phyloP scores from a whole-genome alignment of 2,888 invertebrate species.

The Dasysyrphus tricinctus region DNA sequence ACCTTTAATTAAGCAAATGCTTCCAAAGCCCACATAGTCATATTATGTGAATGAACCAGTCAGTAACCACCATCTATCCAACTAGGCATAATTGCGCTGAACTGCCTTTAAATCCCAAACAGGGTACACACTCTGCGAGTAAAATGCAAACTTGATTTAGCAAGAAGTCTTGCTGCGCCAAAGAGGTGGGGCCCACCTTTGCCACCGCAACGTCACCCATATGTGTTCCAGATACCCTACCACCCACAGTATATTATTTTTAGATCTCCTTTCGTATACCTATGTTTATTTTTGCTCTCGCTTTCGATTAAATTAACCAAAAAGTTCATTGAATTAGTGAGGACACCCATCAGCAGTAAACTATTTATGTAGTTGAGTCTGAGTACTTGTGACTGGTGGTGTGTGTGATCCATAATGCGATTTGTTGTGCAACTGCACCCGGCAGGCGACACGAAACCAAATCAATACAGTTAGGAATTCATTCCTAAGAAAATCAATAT shows the following conservation, averaged over 20 bases:
- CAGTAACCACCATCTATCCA: slow-evolving; percentile 17
- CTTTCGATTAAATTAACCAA: slow-evolving; percentile 65
- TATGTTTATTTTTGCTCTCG: slow-evolving; percentile 21
- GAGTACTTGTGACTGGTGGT: neutral
- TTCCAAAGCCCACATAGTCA: slow-evolving; percentile 19
- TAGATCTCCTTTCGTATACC: slow-evolving; percentile 27
- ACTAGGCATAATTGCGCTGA: slow-evolving; percentile 16
- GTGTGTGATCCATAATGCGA: slow-evolving; percentile 64
- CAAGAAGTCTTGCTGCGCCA: slow-evolving; percentile 56
- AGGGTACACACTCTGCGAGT: neutral
- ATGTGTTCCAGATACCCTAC: slow-evolving; percentile 54
- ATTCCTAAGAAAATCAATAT: slow-evolving; percentile 56
- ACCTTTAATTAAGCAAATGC: slow-evolving; percentile 63
- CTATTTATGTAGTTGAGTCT: neutral
- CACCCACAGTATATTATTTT: slow-evolving; percentile 47
- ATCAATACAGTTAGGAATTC: slow-evolving; percentile 45
- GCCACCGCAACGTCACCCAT: slow-evolving; percentile 24
- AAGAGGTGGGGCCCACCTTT: slow-evolving; percentile 64
- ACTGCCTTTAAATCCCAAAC: neutral
- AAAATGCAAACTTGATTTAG: slow-evolving; percentile 38
- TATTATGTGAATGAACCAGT: slow-evolving; percentile 20
- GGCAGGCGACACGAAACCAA: slow-evolving; percentile 44
- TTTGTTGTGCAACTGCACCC: slow-evolving; percentile 67
- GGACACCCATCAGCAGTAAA: slow-evolving; percentile 24
- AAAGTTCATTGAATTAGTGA: slow-evolving; percentile 62